phyloP scores from a whole-genome alignment of 2,113 vertebrate species.

The Pandion haliaetus region DNA sequence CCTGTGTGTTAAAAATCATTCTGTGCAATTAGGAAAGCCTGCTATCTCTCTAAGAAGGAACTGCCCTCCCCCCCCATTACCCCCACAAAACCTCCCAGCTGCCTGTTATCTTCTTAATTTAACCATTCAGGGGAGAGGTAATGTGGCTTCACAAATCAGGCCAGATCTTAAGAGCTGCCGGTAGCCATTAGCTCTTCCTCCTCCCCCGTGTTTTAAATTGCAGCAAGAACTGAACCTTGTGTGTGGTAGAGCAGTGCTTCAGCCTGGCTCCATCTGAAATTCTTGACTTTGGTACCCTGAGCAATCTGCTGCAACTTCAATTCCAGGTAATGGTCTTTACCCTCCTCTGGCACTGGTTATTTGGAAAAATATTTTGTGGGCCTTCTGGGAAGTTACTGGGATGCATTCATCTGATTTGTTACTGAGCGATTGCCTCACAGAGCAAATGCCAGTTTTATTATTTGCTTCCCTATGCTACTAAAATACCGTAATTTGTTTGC shows the following conservation, averaged over 20 bases:
- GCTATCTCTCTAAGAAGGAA: neutral
- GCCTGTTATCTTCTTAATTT: neutral
- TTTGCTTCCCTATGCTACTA: neutral
- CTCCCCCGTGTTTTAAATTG: neutral
- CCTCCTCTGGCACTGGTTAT: neutral
- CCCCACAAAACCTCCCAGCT: neutral
- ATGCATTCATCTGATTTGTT: neutral
- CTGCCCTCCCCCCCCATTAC: too few relatives aligned
- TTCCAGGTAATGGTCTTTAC: neutral
- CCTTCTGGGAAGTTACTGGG: neutral
- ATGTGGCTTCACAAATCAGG: neutral
- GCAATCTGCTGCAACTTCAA: neutral
- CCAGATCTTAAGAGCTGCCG: neutral
- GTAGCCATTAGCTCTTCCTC: neutral
- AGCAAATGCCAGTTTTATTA: neutral
- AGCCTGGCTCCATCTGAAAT: neutral
- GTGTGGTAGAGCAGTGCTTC: neutral
- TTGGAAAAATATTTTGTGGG: neutral
- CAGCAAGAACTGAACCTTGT: neutral
- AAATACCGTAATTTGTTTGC: neutral
- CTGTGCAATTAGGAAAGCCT: neutral
- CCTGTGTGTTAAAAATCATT: neutral
- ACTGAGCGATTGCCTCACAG: neutral
- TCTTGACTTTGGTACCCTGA: neutral
- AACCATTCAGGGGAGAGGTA: accelerated